phyloP scores from a whole-genome alignment of 2,797 vertebrate species.

The Cossypha niveicapilla region DNA sequence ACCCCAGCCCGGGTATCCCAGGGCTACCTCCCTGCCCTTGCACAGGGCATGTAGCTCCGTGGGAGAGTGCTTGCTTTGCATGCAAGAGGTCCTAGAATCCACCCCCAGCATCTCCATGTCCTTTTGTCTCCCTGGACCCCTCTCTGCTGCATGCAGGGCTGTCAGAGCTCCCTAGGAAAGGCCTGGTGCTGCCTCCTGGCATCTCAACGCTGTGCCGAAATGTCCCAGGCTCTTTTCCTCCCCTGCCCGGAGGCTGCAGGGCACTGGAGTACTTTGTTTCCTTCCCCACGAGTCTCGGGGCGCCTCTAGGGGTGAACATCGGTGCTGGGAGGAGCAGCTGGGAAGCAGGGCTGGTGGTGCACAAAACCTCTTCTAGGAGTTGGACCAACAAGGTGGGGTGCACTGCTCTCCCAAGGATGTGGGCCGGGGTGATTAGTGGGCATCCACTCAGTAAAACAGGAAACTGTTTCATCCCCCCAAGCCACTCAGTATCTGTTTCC shows the following conservation, averaged over 20 bases:
- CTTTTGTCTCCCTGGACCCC: neutral
- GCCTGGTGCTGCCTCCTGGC: neutral
- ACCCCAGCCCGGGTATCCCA: fast-evolving
- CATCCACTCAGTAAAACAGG: no score
- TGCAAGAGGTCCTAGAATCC: neutral
- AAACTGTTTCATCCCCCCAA: no score
- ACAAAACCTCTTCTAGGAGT: no score
- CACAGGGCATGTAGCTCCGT: neutral
- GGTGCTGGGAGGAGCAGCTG: neutral
- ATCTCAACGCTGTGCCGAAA: neutral
- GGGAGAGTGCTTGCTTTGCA: neutral
- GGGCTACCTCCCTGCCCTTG: neutral
- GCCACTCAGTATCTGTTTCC: no score
- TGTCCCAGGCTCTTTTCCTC: neutral
- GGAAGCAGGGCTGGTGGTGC: neutral
- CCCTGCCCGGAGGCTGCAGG: neutral
- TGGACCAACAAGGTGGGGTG: no score
- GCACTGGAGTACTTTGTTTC: neutral
- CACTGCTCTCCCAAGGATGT: no score
- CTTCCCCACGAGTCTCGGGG: fast-evolving
- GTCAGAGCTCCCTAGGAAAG: neutral
- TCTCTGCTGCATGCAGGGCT: neutral
- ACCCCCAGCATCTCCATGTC: neutral
- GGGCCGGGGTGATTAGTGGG: no score
- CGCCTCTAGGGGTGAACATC: neutral